These are phyloP conservation scores for Mus spicilegus DNA, from an alignment of 2,113 vertebrate genomes.

Conservation along the genomic window DNA sequence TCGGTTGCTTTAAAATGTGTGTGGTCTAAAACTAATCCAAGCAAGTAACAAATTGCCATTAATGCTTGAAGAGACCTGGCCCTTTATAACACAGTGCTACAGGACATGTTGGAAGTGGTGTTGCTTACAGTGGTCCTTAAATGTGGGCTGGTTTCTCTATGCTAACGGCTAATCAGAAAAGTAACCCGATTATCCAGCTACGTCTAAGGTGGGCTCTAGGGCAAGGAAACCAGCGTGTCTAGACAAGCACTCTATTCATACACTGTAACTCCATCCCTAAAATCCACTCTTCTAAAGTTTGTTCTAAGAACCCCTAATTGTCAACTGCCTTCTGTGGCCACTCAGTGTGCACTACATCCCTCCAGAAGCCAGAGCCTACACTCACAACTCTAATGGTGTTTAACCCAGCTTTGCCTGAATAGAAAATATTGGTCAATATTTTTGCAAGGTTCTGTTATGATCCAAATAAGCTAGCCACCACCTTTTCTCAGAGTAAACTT, in stretches of 20 bases:
- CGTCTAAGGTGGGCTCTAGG: background rate
- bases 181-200: background rate
- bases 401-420: background rate
- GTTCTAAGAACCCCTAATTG: background rate
- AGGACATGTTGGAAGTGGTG: background rate
- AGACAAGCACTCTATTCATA: too few relatives aligned
- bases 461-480: background rate
- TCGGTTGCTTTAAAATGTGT: conserved; percentile 22
- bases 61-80: background rate
- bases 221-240: background rate
- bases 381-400: background rate
- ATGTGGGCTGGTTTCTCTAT: background rate
- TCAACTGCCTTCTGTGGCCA: background rate
- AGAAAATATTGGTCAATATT: background rate
- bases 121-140: background rate
- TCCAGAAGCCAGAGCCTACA: background rate
- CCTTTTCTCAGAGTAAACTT: conserved; percentile 36
- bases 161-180: background rate
- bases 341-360: background rate
- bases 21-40: background rate
- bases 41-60: background rate
- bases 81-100: background rate
- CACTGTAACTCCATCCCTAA: background rate
- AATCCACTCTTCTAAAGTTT: background rate
- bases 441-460: conserved; percentile 16